Base-by-base conservation (phyloP, 2,797 vertebrate species). In the Florisuga fusca region DNA sequence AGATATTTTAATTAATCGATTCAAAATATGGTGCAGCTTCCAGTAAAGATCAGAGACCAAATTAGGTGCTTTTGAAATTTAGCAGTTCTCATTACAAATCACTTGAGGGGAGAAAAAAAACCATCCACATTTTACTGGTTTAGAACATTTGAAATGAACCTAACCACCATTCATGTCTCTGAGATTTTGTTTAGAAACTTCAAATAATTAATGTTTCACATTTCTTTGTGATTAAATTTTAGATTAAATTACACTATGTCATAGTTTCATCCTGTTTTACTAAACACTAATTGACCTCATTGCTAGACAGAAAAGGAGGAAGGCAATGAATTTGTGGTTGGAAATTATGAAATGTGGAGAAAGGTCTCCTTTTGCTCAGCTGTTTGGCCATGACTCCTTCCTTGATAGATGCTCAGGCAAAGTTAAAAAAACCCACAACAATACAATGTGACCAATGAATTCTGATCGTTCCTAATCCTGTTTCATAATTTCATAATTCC, bases 211-310 rank as follows among this genome's bases (percentile, higher is more conserved):
- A 92, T 79, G 55, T 66, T 87, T 95, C 81, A 55, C 51, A 87
- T 96, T 97, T 96, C 33, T 95, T 95, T 92, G 89, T 90, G 84
- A 96, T 93, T 96, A 92, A 92, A 95, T 94, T 96, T 94, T 87
- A 97, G 94, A 94, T n/a, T n/a, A n/a, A n/a, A n/a, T n/a, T n/a
- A n/a, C 78, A 92, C 48, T 96, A 91, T 93, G 87, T 95, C 95
- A 97, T 86, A 68, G 41, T 74, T 97, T 95, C 87, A 84, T 92
- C 75, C 62, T 87, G 54, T 93, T 96, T 95, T 95, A 89, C 87
- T 93, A 83, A 96, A 96, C 91, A 94, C 23, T 29, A 74, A 29
- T 57, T 96, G 68, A 93, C 76, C 86, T 78, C 63, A 46, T 51
- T 95, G 63, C 84, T 89, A 96, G 92, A 84, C 59, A 96, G 77